Base-by-base conservation (phyloP, 1,140 invertebrate genomes). In the Sycobia sp. region DNA sequence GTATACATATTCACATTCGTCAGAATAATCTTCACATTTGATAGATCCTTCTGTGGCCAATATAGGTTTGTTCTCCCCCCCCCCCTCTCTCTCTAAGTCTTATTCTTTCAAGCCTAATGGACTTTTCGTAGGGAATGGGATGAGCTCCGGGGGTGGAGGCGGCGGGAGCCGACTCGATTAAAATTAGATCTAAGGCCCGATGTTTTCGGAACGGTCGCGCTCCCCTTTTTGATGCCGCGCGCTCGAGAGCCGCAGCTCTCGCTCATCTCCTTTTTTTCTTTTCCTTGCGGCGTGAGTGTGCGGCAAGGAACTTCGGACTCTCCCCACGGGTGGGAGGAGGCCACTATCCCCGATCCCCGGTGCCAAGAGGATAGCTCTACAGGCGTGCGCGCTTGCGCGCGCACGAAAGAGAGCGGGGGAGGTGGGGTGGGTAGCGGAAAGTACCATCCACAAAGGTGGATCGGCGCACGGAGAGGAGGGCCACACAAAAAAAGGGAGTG, bases 141-240 rank as follows among this genome's bases (percentile, higher is more conserved):
- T n/a, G n/a, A n/a, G n/a, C 29, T 14, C 16, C 29, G 29, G n/a
- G n/a, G 20, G 22, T 25, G 36, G 11, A 62, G 16, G 1, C 1
- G 11, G 8, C 11, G 16, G 23, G 62, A 23, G 20, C 38, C 3
- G 49, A 53, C 67, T 69, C 72, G 71, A 74, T 73, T 72, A 66
- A 68, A 73, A 72, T 73, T 71, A 73, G 69, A 72, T 74, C 69
- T 72, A 69, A 73, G 59, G 44, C 29, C 72, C 63, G 65, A 73
- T 74, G 73, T 73, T 74, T 74, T 74, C 71, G 69, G 62, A 55
- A 74, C 57, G 43, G 43, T 23, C 41, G 20, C 20, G 57, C 25
- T 29, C 36, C 47, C 36, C 36, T 41, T 44, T 47, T 39, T 50
- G 23, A 27, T 39, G 46, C 43, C 9, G 34, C 36, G 53, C n/a